Conservation (phyloP, 2,797 vertebrate species). For the Buphagus erythrorhynchus region DNA sequence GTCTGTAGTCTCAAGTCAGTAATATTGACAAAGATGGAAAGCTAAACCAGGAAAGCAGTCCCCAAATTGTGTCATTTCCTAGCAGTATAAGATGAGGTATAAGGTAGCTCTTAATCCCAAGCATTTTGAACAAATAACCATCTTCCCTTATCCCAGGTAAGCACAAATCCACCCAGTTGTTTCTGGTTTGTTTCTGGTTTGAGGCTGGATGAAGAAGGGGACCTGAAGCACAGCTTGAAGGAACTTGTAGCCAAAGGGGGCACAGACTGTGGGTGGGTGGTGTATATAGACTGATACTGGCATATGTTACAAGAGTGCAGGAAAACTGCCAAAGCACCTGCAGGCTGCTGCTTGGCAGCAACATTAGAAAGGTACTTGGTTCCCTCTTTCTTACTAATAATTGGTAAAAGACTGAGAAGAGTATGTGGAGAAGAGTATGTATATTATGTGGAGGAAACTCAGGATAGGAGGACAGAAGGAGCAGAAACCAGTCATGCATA, state of each 20-base stretch:
- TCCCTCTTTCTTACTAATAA: background rate
- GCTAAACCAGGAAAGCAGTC: background rate
- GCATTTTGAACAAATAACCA: fast-evolving
- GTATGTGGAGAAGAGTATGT: too few relatives aligned
- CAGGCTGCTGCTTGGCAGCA: background rate
- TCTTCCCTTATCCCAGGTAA: background rate
- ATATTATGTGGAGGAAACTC: background rate
- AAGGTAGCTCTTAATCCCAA: background rate
- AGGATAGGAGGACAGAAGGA: background rate
- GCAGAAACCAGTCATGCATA: background rate
- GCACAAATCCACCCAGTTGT: background rate
- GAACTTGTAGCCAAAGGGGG: background rate
- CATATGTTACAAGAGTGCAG: background rate
- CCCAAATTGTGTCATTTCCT: background rate
- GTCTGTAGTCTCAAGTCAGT: background rate
- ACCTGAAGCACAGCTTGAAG: background rate
- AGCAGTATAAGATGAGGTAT: background rate
- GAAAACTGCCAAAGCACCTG: constrained; percentile 5
- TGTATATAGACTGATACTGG: background rate
- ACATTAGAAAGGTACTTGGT: background rate
- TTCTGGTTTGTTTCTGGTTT: background rate
- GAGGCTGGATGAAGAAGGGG: background rate
- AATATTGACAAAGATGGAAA: background rate
- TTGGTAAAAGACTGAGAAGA: background rate
- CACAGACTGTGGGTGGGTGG: background rate